Base-by-base conservation (phyloP, 2,113 vertebrate genomes). In the Lampris megalopsis region DNA sequence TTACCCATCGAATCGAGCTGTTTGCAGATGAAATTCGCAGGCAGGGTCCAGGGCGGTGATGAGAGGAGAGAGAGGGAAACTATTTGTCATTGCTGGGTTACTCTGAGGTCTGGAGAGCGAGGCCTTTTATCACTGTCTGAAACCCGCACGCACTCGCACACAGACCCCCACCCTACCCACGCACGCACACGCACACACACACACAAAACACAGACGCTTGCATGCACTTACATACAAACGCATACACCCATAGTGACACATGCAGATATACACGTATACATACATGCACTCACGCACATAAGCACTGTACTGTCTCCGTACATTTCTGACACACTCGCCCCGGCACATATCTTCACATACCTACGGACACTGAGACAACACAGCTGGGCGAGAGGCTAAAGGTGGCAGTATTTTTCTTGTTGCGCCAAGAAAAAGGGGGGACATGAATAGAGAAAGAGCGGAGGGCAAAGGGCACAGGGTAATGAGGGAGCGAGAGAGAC, bases 1-100 rank as follows among this genome's bases (percentile, higher is more conserved):
- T 91, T 94, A 83, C 73, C 84, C 61, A 81, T 88, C 79, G 73
- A 88, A 91, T 89, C 35, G 54, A 81, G 72, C 73, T 94, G 80
- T 93, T 95, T 93, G 80, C 90, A 91, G 70, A 92, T 92, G 85
- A 92, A 94, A 95, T 94, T 94, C 88, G 69, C 91, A 88, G 76
- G 79, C 73, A 83, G 82, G 73, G 62, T 85, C 57, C 72, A 89
- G 75, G 65, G 84, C 80, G 61, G 79, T 71, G 77, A 82, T 75
- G 87, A 88, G 77, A 89, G 77, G 75, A 63, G 64, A 79, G 86
- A 76, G 83, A 68, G 87, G 78, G 67, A 87, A 90, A 91, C 83
- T 92, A 91, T 93, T 92, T 91, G 85, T 91, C 88, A 89, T 86
- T 48, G 74, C 82, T 73, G 84, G 89, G 91, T 86, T 89, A 91